Evolutionary conservation across 2,888 invertebrate genomes (phyloP).

Genomic region (Mythimna impura): DNA sequence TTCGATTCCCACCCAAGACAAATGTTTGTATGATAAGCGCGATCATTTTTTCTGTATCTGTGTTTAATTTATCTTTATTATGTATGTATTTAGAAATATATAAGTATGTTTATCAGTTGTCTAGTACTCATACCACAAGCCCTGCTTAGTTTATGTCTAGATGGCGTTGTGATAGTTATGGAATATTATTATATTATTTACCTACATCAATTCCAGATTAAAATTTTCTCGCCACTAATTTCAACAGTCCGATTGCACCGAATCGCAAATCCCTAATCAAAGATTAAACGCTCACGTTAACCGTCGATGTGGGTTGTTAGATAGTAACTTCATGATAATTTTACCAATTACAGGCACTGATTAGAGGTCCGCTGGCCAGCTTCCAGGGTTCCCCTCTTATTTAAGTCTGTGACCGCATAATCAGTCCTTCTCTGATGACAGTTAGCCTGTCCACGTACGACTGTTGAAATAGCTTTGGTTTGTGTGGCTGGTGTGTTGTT

Average conservation of each 20-base stretch:
- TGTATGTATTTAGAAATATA: too few relatives aligned
- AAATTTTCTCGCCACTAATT: background rate
- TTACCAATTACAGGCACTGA: constrained; percentile 46
- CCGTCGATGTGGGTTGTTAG: constrained; percentile 20
- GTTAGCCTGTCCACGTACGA: constrained; percentile 15
- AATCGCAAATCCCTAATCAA: constrained; percentile 24
- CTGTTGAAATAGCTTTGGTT: constrained; percentile 19
- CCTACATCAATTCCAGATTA: background rate
- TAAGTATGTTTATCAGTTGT: too few relatives aligned
- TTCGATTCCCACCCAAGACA: too few relatives aligned
- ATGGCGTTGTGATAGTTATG: too few relatives aligned
- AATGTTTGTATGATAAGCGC: too few relatives aligned
- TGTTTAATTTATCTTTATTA: too few relatives aligned
- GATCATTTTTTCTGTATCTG: too few relatives aligned
- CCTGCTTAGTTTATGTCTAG: too few relatives aligned
- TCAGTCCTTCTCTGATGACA: constrained; percentile 45
- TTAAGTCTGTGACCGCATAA: constrained; percentile 45
- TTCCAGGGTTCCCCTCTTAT: constrained; percentile 51
- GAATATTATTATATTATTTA: too few relatives aligned
- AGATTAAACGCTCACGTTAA: constrained; percentile 26
- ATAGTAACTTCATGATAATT: constrained; percentile 46
- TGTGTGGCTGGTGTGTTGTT: constrained; percentile 21
- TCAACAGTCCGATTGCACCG: background rate
- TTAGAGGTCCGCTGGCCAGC: constrained; percentile 49
- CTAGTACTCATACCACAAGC: too few relatives aligned